These are phyloP conservation scores for Agrilus cyanescens DNA, from an alignment of 2,888 invertebrate genomes.

Conservation along the genomic window DNA sequence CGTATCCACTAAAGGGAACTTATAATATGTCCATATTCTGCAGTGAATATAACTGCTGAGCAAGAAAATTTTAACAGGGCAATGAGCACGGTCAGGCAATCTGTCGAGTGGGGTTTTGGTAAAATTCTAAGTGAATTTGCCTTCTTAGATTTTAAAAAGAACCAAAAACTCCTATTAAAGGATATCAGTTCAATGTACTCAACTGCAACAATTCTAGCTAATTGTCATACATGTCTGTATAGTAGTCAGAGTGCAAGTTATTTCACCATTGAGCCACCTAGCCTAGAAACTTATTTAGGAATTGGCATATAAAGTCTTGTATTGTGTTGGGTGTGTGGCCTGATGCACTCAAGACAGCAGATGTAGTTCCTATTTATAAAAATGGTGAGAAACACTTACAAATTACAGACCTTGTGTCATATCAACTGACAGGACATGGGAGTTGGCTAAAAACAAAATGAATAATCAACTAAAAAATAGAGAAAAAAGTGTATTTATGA, in stretches of 20 bases:
- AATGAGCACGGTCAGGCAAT: conserved; percentile 3
- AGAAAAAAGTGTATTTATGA: too few relatives aligned
- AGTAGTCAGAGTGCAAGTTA: conserved; percentile 7
- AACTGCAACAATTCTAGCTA: conserved; percentile 9
- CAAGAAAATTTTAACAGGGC: conserved; percentile 5
- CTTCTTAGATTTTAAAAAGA: conserved; percentile 8
- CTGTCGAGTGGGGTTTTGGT: conserved; percentile 17
- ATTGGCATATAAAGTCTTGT: too few relatives aligned
- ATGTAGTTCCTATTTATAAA: too few relatives aligned
- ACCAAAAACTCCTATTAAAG: conserved; percentile 10
- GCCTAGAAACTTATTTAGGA: conserved; percentile 9
- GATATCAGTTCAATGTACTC: conserved; percentile 9
- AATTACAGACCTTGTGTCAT: too few relatives aligned
- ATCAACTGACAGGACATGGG: too few relatives aligned
- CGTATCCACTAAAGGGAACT: too few relatives aligned
- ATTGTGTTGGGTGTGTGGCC: too few relatives aligned
- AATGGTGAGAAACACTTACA: too few relatives aligned
- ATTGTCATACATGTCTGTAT: conserved; percentile 13
- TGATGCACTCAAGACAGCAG: too few relatives aligned
- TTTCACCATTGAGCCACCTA: conserved; percentile 10
- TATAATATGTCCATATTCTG: conserved; percentile 10
- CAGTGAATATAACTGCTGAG: not conserved
- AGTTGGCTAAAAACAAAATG: too few relatives aligned
- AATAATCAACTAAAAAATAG: too few relatives aligned
- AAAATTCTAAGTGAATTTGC: conserved; percentile 13